Base-by-base conservation (phyloP, 2,888 invertebrate genomes). In the Campoletis raptor region DNA sequence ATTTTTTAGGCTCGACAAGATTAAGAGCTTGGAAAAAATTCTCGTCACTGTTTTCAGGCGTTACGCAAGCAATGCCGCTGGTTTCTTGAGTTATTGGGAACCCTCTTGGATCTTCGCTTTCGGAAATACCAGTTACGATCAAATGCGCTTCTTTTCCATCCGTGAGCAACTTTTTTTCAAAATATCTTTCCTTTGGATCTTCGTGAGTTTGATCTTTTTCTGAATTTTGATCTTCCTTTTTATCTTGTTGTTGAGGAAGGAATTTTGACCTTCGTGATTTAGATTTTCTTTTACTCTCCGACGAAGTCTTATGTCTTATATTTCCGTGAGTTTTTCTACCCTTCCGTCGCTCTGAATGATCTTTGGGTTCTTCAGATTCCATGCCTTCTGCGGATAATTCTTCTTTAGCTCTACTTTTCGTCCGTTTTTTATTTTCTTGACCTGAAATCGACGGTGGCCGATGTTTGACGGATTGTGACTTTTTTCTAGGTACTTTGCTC, bases 21-120 rank as follows among this genome's bases (percentile, higher is more conserved):
- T 84, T 85, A 18, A 87, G 72, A 70, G 89, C 88, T 0, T 89
- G 70, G 18, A 92, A 92, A 70, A 93, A 92, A 18, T 85, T 89
- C 9, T 92, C 90, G 36, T 93, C 88, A 40, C 92, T 92, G 67
- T 91, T 90, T 2, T 70, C 83, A 10, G 92, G 92, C 5, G 91
- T 91, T 5, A 91, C 87, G 40, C 88, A 89, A 7, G 89, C 89
- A 1, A 91, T 30, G 2, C 91, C 91, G 6, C 88, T 85, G 66
- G 91, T 89, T 76, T 91, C 92, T 40, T 89, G 90, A 12, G 90
- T 88, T 78, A 91, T 78, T 45, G 92, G 88, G 48, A 87, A 90
- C 61, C 78, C 67, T 2, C 89, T 86, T 30, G 87, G 88, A 61
- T 82, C 70, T 40, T 85, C 74, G 73, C 89, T 79, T 30, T 90